Percentiles rank a stretch among this genome's conserved stretches.
Conservation (phyloP, 2,113 vertebrate species). For the Irena cyanogastra region DNA sequence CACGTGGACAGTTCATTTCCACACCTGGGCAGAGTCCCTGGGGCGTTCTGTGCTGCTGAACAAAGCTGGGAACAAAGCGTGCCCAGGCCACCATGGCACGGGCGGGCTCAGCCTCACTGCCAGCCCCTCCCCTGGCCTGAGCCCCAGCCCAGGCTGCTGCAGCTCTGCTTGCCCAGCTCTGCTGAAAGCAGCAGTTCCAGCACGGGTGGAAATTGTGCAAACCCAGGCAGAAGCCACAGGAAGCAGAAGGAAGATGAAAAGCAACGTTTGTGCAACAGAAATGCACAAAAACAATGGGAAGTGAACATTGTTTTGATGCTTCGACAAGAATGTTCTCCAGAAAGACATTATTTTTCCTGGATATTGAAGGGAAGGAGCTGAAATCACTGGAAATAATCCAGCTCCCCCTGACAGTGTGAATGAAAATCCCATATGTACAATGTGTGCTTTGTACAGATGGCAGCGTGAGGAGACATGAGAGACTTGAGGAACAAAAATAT, state of each 20-base stretch:
- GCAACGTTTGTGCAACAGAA: not conserved
- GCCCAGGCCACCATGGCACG: not conserved
- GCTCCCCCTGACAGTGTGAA: not conserved
- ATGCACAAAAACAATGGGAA: not conserved
- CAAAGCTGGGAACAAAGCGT: accelerated
- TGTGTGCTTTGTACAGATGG: conserved; percentile 26
- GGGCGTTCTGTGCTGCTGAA: not conserved
- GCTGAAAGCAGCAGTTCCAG: not conserved
- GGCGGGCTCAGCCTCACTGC: accelerated
- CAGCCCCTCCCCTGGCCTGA: not conserved
- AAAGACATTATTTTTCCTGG: not conserved
- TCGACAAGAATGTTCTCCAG: not conserved
- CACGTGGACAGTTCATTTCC: not conserved
- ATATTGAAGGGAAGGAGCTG: not conserved
- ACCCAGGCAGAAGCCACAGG: not conserved
- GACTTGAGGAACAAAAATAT: conserved; percentile 16
- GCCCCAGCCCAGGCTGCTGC: not conserved
- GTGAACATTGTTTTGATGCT: not conserved
- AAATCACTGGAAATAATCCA: not conserved
- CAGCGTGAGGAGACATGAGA: not conserved
- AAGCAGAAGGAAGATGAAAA: not conserved
- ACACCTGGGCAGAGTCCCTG: not conserved
- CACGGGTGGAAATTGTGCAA: not conserved
- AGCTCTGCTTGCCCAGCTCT: not conserved
- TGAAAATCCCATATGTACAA: conserved; percentile 6